A percentile compares a stretch with the other conserved stretches of the same genome.
phyloP scores from a whole-genome alignment of 1,140 invertebrate species.

The Oppia nitens region DNA sequence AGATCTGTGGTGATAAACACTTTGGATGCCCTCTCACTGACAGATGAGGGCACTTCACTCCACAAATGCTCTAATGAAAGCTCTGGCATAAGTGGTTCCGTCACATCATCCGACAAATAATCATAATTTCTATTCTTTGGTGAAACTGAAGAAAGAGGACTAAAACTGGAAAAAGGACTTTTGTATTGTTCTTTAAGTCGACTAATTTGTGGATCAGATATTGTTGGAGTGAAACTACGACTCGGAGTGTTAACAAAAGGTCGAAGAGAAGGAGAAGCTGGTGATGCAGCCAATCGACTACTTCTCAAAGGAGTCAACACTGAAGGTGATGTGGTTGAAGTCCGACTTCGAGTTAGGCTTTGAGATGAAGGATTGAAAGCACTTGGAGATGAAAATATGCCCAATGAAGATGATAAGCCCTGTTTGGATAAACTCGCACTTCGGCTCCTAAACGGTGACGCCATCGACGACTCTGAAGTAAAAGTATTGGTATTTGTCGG shows the following conservation, averaged over 20 bases:
- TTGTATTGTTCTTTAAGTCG: constrained; percentile 23
- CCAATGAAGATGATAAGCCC: not conserved
- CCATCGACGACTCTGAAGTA: not conserved
- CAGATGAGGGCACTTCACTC: constrained; percentile 41
- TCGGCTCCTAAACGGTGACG: not conserved
- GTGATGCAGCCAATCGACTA: constrained; percentile 5
- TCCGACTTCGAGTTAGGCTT: not conserved
- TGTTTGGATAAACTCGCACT: not conserved
- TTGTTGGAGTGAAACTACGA: constrained; percentile 28
- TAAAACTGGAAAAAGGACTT: constrained; percentile 21
- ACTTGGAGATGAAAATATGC: not conserved
- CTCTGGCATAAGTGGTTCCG: constrained; percentile 57
- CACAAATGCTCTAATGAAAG: constrained; percentile 73
- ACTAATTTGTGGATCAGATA: constrained; percentile 19
- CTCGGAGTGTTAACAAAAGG: not conserved
- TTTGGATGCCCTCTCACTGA: constrained; percentile 42
- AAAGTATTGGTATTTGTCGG: not conserved
- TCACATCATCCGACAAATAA: constrained; percentile 25
- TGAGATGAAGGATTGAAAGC: not conserved
- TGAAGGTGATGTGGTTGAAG: not conserved
- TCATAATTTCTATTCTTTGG: not conserved
- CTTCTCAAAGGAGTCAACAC: constrained; percentile 7
- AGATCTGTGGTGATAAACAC: constrained; percentile 65
- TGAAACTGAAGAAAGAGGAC: constrained; percentile 11
- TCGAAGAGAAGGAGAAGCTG: not conserved